Evolutionary conservation across 2,797 vertebrate species (phyloP).

Genomic region (Hippocampus kuda): DNA sequence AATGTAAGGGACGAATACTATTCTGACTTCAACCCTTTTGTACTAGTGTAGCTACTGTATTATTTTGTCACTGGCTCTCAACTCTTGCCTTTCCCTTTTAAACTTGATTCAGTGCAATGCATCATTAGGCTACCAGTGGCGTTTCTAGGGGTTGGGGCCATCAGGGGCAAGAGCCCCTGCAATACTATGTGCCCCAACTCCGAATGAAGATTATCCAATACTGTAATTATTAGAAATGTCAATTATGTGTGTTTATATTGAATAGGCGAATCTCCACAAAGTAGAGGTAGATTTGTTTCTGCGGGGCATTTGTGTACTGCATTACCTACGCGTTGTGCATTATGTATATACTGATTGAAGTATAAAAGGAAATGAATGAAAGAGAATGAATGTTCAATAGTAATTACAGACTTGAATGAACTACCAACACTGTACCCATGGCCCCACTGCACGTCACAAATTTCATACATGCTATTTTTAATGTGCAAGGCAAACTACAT

Average conservation of each 20-base stretch:
- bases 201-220: too few relatives aligned
- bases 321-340: neutral
- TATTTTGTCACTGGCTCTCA: neutral
- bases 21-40: neutral
- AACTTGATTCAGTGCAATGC: slow-evolving; percentile 34
- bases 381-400: neutral
- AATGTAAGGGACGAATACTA: neutral
- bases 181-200: too few relatives aligned
- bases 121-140: slow-evolving; percentile 28
- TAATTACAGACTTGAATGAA: neutral
- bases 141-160: neutral
- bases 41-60: neutral
- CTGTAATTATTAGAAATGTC: too few relatives aligned
- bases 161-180: too few relatives aligned
- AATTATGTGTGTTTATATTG: too few relatives aligned
- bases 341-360: too few relatives aligned
- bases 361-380: neutral
- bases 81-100: neutral
- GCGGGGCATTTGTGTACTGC: neutral
- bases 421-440: neutral
- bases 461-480: neutral
- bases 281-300: too few relatives aligned
- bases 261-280: too few relatives aligned
- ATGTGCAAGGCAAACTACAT: neutral
- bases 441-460: neutral